Conservation (phyloP, 2,888 invertebrate genomes). For the Mythimna lalbum region DNA sequence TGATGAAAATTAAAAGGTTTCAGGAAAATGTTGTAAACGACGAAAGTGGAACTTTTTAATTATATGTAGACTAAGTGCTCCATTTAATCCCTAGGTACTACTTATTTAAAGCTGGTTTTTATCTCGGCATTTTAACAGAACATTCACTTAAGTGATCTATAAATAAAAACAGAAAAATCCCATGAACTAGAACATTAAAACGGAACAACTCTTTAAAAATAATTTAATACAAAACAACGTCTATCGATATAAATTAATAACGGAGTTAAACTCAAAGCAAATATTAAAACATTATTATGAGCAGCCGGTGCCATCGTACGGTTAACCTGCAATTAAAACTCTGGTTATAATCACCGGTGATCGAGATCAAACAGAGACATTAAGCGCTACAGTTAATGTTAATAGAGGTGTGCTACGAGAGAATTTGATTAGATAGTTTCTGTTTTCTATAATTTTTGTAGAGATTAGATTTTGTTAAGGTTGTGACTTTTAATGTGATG, state of each 20-base stretch:
- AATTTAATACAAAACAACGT: constrained; percentile 34
- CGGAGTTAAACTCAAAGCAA: constrained; percentile 68
- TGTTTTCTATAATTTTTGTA: constrained; percentile 15
- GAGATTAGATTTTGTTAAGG: constrained; percentile 12
- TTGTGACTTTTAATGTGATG: constrained; percentile 2
- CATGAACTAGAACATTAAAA: constrained; percentile 41
- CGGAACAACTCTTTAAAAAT: constrained; percentile 23
- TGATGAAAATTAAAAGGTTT: neutral
- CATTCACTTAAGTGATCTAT: neutral
- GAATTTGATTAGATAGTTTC: constrained; percentile 36
- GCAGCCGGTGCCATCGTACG: constrained; percentile 59
- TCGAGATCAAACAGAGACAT: constrained; percentile 78
- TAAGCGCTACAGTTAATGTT: constrained; percentile 68
- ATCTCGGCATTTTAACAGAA: neutral
- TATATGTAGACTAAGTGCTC: no score
- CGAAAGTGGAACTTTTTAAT: no score
- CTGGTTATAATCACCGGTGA: constrained; percentile 70
- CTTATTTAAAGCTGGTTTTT: neutral
- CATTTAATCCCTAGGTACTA: neutral
- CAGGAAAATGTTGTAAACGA: neutral
- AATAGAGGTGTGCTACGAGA: constrained; percentile 46
- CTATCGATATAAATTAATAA: constrained; percentile 56
- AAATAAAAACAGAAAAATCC: constrained; percentile 14
- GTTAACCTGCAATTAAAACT: constrained; percentile 74
- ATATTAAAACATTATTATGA: constrained; percentile 69